Percentiles rank a stretch among this genome's conserved stretches.
Evolutionary conservation across 2,113 vertebrate species (phyloP).

Genomic region (Danionella cerebrum): DNA sequence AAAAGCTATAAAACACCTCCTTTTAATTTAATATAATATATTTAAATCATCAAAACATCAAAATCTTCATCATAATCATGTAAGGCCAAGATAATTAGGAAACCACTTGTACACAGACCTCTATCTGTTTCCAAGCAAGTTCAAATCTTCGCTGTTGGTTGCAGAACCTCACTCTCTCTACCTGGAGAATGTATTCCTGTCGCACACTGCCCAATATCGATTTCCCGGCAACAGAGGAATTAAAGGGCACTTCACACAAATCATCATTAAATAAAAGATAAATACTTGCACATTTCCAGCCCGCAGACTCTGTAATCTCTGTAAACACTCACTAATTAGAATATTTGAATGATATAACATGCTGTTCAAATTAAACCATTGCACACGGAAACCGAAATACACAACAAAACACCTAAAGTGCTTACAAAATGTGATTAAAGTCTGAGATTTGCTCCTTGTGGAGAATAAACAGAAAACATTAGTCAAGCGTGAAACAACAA

Average conservation of each 20-base stretch:
- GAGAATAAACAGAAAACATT: constrained; percentile 46
- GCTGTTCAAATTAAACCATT: constrained; percentile 58
- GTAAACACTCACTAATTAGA: constrained; percentile 55
- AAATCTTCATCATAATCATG: too few species aligned
- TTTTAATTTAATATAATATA: too few species aligned
- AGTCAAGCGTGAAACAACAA: constrained; percentile 20
- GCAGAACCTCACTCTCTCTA: constrained; percentile 34
- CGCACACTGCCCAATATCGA: constrained; percentile 53
- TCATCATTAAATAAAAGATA: constrained; percentile 49
- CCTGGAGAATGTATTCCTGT: constrained; percentile 54
- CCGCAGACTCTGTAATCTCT: constrained; percentile 25
- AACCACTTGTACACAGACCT: neutral
- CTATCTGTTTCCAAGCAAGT: constrained; percentile 11
- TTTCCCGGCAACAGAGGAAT: constrained; percentile 53
- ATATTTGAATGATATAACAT: constrained; percentile 56
- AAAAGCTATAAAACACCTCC: too few species aligned
- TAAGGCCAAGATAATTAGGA: neutral
- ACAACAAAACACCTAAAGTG: constrained; percentile 21
- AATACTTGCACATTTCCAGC: constrained; percentile 7
- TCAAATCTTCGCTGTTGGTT: constrained; percentile 39
- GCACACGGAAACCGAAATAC: too few species aligned
- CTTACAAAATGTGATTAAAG: constrained; percentile 52
- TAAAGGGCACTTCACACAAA: constrained; percentile 54
- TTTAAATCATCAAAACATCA: too few species aligned
- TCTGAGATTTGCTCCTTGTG: constrained; percentile 57